These are phyloP conservation scores for Xenus cinereus DNA, from an alignment of 2,113 vertebrate species.

Conservation along the genomic window DNA sequence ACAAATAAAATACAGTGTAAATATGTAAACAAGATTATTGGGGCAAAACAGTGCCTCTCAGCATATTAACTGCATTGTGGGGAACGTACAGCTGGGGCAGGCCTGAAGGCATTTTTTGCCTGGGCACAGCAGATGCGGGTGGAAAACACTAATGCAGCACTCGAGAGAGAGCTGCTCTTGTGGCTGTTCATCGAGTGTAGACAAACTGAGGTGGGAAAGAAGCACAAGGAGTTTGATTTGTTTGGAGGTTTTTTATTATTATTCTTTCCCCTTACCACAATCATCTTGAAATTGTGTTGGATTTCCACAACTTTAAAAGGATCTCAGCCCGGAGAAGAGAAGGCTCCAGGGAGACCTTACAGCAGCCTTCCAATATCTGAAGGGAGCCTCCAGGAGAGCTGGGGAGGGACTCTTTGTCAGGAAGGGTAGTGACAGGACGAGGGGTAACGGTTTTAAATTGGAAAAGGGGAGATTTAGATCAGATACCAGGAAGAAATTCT, in stretches of 20 bases:
- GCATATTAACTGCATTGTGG: background rate
- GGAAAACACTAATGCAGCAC: background rate
- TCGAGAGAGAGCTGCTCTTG: background rate
- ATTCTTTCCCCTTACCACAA: accelerated
- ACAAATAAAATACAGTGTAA: background rate
- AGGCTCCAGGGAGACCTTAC: too few species aligned
- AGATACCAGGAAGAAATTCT: too few species aligned
- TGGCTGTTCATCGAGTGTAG: background rate
- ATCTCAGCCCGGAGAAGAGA: too few species aligned
- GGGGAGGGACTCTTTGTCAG: too few species aligned
- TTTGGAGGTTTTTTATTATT: background rate
- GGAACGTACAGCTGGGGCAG: background rate
- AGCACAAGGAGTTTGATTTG: background rate
- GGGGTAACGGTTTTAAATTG: too few species aligned
- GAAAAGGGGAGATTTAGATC: too few species aligned
- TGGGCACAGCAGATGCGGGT: background rate
- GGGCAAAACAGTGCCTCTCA: background rate
- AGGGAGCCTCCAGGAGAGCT: too few species aligned
- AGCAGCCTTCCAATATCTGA: too few species aligned
- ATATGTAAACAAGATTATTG: background rate
- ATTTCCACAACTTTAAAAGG: background rate
- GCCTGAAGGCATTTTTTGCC: background rate
- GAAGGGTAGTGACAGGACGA: too few species aligned
- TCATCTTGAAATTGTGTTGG: background rate
- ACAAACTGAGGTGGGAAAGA: background rate